Evolutionary conservation across 2,888 invertebrate genomes (phyloP), one percentile per base, ranked within the genome.

Genomic region (Blera fallax): DNA sequence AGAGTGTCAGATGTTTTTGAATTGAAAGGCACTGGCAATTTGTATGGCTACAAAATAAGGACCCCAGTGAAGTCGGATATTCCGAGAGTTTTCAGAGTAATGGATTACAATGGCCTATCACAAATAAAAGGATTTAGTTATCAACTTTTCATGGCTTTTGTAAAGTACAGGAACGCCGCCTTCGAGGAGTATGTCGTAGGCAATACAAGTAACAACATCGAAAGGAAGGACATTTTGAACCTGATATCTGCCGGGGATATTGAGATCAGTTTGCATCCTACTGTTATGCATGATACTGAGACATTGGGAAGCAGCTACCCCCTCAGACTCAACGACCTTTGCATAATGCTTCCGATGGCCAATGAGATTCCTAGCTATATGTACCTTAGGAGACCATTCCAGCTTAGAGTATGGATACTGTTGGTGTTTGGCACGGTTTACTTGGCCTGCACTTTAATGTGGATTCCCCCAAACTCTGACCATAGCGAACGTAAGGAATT

Each of bases 291-390:
- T n/a, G 69, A 80, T 4, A 67, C 70, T 16, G 50, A 50, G 4
- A 65, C 84, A 27, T 58, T 88, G 1, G 88, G 88, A 45, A 73
- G 82, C 1, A 90, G 91, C 79, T 90, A 91, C 70, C 91, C 91
- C 0, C 88, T 91, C 3, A 89, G 89, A 29, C 89, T 90, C 8
- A 90, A 89, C 64, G 91, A 91, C 37, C 89, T 89, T 87, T 91
- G 90, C 58, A 32, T 91, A 2, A 90, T 91, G 89, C 89, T 91
- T n/a, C 91, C 91, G 0, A 88, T 83, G 56, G 87, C 81, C 1
- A 90, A 89, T 70, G 87, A 89, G 2, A 88, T 90, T 0, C 76
- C 89, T 0, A 88, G 88, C 21, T 88, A 90, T 8, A 52, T 87
- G 7, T 91, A 89, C 52, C 73, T 90, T 5, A 64, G 76, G 1